Conservation (phyloP, 2,113 vertebrate genomes). For the Nerophis ophidion region DNA sequence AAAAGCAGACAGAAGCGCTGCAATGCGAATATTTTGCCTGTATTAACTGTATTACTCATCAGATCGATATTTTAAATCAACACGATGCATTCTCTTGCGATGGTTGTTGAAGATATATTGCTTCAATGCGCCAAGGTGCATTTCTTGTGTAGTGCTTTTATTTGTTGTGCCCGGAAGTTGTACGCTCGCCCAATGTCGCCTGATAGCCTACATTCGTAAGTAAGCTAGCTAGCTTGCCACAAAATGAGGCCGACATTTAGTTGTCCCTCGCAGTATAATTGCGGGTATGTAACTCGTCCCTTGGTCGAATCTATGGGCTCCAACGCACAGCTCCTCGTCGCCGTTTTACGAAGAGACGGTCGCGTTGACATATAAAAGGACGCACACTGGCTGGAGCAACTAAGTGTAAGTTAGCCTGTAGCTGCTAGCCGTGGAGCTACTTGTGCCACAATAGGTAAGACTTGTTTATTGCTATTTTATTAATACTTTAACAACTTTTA, state of each 20-base stretch:
- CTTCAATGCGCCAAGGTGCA: too few species aligned
- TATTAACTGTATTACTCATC: too few species aligned
- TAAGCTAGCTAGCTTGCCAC: slow-evolving; percentile 50
- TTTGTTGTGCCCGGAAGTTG: slow-evolving; percentile 31
- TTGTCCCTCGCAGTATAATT: slow-evolving; percentile 6
- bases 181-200: slow-evolving; percentile 4
- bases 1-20: slow-evolving; percentile 7
- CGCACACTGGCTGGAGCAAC: slow-evolving; percentile 60
- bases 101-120: too few species aligned
- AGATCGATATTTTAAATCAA: too few species aligned
- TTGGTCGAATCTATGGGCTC: background rate
- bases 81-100: too few species aligned
- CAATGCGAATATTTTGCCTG: too few species aligned
- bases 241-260: slow-evolving; percentile 36
- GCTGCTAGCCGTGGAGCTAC: slow-evolving; percentile 40
- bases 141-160: slow-evolving; percentile 18
- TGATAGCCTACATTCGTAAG: slow-evolving; percentile 27
- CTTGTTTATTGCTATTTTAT: background rate
- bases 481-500: background rate
- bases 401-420: slow-evolving; percentile 41
- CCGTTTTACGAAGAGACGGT: slow-evolving; percentile 25
- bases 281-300: background rate
- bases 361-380: slow-evolving; percentile 26
- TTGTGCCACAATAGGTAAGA: slow-evolving; percentile 54
- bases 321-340: slow-evolving; percentile 11